These are phyloP conservation scores for Narcine bancroftii DNA, from an alignment of 2,113 vertebrate species.

Conservation along the genomic window DNA sequence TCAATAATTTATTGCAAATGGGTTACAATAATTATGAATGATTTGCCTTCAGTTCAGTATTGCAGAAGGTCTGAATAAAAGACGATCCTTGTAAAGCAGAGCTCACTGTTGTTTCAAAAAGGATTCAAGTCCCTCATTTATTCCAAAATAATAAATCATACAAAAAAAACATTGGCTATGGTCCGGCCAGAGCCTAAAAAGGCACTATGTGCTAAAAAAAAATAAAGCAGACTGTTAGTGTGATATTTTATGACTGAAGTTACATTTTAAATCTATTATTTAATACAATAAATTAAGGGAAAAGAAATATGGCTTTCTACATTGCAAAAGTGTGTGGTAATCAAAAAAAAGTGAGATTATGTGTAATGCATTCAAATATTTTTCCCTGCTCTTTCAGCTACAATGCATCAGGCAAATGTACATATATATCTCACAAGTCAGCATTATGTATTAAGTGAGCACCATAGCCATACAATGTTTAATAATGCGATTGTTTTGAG, in stretches of 20 bases:
- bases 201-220: background rate
- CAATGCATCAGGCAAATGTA: background rate
- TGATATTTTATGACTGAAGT: background rate
- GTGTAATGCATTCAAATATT: background rate
- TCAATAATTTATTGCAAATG: background rate
- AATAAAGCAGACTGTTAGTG: background rate
- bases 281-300: background rate
- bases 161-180: background rate
- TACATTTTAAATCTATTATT: background rate
- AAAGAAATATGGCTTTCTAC: background rate
- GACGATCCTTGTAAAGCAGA: background rate
- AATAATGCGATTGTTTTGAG: background rate
- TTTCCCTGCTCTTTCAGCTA: background rate
- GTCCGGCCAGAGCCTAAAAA: background rate
- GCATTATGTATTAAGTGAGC: background rate
- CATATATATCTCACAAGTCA: background rate
- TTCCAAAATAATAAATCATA: conserved; percentile 17
- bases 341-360: background rate
- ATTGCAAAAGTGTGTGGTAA: background rate
- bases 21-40: background rate
- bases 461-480: background rate
- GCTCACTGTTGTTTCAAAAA: conserved; percentile 13
- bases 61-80: background rate
- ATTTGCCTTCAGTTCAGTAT: background rate
- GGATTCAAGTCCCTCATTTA: background rate